phyloP scores from a whole-genome alignment of 2,113 vertebrate species.

The Silurus asotus region DNA sequence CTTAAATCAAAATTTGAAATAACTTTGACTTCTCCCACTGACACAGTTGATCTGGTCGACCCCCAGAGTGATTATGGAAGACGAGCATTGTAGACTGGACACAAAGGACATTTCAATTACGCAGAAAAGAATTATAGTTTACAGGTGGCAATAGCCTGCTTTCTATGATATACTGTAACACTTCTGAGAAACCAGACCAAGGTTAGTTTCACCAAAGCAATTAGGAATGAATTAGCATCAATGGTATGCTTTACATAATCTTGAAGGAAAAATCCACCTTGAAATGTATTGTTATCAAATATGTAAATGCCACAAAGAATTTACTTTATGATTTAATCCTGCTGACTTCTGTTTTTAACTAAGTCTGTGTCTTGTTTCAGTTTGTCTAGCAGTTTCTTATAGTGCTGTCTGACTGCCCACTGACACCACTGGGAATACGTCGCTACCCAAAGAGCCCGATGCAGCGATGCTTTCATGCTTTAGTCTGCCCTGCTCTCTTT shows the following conservation, averaged over 20 bases:
- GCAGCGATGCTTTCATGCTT: background rate
- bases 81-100: background rate
- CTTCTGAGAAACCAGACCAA: slow-evolving; percentile 15
- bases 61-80: background rate
- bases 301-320: background rate
- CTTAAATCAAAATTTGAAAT: background rate
- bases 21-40: background rate
- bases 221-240: background rate
- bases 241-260: background rate
- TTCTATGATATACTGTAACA: background rate
- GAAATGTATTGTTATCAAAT: background rate
- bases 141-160: background rate
- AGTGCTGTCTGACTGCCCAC: background rate
- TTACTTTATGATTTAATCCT: background rate
- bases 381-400: background rate
- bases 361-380: too few relatives aligned
- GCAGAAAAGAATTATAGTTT: background rate
- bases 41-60: background rate
- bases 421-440: background rate
- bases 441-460: background rate
- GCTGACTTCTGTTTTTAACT: background rate
- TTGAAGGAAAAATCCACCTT: slow-evolving; percentile 14
- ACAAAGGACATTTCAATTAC: background rate
- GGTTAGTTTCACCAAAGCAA: slow-evolving; percentile 2
- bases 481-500: background rate